A percentile compares a stretch with the other conserved stretches of the same genome.
These are phyloP conservation scores for Drosophila pachea DNA, from an alignment of 1,140 invertebrate species.

Conservation along the genomic window DNA sequence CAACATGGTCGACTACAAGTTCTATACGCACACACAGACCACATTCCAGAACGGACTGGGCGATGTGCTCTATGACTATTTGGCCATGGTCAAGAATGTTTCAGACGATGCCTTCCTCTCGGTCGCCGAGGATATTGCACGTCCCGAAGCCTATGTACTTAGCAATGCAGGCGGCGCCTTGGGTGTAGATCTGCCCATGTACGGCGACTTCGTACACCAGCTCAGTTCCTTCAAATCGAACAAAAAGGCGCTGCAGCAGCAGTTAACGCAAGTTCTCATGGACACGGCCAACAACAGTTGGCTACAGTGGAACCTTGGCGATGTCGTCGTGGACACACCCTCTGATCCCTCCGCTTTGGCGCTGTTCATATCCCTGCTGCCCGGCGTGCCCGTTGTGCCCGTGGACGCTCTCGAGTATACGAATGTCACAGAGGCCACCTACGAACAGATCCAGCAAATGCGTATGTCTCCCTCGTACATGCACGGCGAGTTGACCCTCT, in stretches of 20 bases:
- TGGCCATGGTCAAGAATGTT: slow-evolving; percentile 80
- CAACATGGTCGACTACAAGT: slow-evolving; percentile 80
- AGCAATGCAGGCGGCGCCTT: slow-evolving; percentile 28
- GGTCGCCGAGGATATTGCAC: slow-evolving; percentile 67
- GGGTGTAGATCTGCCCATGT: slow-evolving; percentile 73
- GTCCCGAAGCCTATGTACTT: slow-evolving; percentile 54
- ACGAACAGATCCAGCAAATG: slow-evolving; percentile 78
- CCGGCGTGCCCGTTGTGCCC: slow-evolving; percentile 85
- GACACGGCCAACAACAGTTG: slow-evolving; percentile 52
- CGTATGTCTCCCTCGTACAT: slow-evolving; percentile 80
- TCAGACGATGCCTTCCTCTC: slow-evolving; percentile 79
- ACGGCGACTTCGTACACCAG: slow-evolving; percentile 56
- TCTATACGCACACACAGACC: slow-evolving; percentile 82
- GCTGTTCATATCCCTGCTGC: slow-evolving; percentile 85
- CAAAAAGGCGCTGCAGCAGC: slow-evolving; percentile 35
- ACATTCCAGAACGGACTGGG: slow-evolving; percentile 81
- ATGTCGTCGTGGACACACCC: slow-evolving; percentile 46
- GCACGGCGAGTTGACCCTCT: slow-evolving; percentile 80
- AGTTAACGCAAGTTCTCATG: slow-evolving; percentile 45
- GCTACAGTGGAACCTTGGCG: slow-evolving; percentile 73
- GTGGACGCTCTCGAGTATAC: slow-evolving; percentile 80
- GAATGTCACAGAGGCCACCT: slow-evolving; percentile 50
- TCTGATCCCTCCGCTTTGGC: slow-evolving; percentile 79
- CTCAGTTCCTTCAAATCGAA: slow-evolving; percentile 39
- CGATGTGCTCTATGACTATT: slow-evolving; percentile 82